Base-by-base conservation (phyloP, 2,888 invertebrate genomes). In the Dexiosoma caninum region DNA sequence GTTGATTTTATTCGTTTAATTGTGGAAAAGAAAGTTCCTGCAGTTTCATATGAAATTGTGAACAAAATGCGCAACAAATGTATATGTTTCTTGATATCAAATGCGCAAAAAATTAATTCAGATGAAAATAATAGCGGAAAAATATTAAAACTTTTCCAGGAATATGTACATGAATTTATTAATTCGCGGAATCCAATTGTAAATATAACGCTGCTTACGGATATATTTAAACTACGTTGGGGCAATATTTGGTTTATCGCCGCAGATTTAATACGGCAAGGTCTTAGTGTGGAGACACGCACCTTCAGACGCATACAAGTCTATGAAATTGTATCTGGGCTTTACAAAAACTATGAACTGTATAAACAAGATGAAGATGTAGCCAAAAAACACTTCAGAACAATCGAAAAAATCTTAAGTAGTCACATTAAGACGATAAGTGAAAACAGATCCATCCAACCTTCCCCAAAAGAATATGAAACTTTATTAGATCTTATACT, bases 291-390 rank as follows among this genome's bases (percentile, higher is more conserved):
- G 16, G 91, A 91, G 19, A 92, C 94, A 2, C 91, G 94, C 78
- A 92, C 93, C 32, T 95, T 93, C 85, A 91, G 94, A 23, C 92
- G 93, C 49, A 93, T 92, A 81, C 95, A 95, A 89, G 94, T 94
- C 0, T 85, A 94, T 1, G 94, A 94, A 85, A 89, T 95, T 75
- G 86, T 95, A 53, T 90, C 91, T n/a, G 90, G 92, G 2, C 93
- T 95, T 83, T 95, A 94, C 87, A 91, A 91, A 57, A 93, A 94
- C 84, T 89, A 84, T 64, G 84, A 85, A 51, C 70, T 88, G 3
- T 84, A 87, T n/a, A 84, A 83, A 49, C 77, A 83, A 27, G 81
- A 86, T 49, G 75, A 80, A 14, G 78, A 83, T 8, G 32, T 42
- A 0, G 44, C 86, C 1, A 85, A 82, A 64, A 84, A 84, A 64